phyloP scores from a whole-genome alignment of 2,797 vertebrate genomes.

The Rhincodon typus region DNA sequence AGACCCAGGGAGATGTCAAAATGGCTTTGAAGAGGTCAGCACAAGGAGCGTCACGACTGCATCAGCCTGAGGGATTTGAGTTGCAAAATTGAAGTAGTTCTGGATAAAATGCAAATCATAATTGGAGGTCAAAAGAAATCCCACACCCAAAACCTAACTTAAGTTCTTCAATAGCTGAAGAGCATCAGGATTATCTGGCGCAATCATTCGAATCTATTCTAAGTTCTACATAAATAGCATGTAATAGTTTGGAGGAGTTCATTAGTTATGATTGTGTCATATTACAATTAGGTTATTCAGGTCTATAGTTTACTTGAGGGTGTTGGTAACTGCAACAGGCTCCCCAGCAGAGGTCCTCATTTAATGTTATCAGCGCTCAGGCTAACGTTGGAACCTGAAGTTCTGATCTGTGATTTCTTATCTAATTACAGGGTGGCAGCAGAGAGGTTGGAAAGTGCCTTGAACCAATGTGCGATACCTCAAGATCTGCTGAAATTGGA shows the following conservation, averaged over 20 bases:
- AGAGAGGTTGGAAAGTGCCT: neutral
- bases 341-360: neutral
- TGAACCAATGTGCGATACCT: neutral
- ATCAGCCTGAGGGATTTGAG: neutral
- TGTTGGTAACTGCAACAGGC: neutral
- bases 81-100: neutral
- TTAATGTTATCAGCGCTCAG: neutral
- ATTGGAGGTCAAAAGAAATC: neutral
- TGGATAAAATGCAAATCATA: neutral
- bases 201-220: neutral
- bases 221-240: neutral
- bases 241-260: neutral
- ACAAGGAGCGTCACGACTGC: neutral
- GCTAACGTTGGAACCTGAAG: neutral
- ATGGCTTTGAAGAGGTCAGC: neutral
- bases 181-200: neutral
- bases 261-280: neutral
- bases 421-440: neutral
- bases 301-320: neutral
- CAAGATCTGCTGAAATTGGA: neutral
- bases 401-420: neutral
- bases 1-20: neutral
- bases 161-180: neutral
- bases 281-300: neutral
- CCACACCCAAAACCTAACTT: neutral